Evolutionary conservation across 2,797 vertebrate species (phyloP).

Genomic region (Gastrophryne carolinensis): DNA sequence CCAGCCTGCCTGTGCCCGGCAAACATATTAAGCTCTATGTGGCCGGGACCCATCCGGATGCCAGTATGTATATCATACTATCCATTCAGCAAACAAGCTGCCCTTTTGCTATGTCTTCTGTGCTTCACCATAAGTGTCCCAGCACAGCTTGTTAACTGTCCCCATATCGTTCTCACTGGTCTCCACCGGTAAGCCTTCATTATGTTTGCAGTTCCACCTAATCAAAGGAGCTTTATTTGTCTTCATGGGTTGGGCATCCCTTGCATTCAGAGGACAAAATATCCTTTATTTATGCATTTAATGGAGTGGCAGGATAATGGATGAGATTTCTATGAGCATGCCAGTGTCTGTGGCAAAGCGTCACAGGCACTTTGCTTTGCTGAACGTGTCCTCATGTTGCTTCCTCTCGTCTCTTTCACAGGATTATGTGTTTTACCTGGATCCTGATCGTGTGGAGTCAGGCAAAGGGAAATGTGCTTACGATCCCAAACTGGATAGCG

Average conservation of each 20-base stretch:
- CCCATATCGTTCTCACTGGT: constrained; percentile 8
- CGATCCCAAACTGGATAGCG: constrained; percentile 96
- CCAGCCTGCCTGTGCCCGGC: too few species aligned
- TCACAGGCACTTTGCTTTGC: neutral
- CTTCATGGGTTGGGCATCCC: constrained; percentile 11
- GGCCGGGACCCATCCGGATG: neutral
- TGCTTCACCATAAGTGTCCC: constrained; percentile 4
- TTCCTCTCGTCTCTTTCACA: constrained; percentile 66
- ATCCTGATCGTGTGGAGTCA: constrained; percentile 93
- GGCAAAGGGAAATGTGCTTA: constrained; percentile 98
- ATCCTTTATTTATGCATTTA: neutral
- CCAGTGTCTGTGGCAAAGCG: neutral
- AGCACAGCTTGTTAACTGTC: constrained; percentile 1
- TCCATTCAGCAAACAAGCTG: too few species aligned
- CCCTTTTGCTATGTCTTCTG: neutral
- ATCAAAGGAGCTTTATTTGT: constrained; percentile 13
- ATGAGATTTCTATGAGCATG: neutral
- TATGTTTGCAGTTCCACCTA: neutral
- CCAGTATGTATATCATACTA: too few species aligned
- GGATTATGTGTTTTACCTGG: constrained; percentile 97
- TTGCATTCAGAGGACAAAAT: neutral
- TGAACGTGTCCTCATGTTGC: neutral
- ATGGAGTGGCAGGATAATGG: neutral
- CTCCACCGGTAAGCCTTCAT: constrained; percentile 5
- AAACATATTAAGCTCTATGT: constrained; percentile 28